Evolutionary conservation across 2,113 vertebrate species (phyloP).

Genomic region (Caranx ignobilis): DNA sequence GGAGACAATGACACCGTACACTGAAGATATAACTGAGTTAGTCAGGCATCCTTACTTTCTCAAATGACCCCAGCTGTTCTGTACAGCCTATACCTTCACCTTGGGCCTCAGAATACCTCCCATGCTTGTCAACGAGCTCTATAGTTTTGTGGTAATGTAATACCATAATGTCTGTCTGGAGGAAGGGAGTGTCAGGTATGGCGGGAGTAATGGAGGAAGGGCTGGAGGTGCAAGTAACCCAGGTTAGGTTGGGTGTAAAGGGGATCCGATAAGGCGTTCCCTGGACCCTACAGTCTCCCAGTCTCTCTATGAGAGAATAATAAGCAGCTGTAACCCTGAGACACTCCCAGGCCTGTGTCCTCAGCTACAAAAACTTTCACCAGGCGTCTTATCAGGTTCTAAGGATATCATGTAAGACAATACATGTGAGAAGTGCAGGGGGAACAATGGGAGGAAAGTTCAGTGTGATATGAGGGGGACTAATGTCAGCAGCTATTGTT

Average conservation of each 20-base stretch:
- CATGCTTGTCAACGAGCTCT: constrained; percentile 67
- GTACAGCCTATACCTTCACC: constrained; percentile 40
- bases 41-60: constrained; percentile 44
- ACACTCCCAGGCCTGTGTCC: constrained; percentile 81
- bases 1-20: constrained; percentile 36
- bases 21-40: constrained; percentile 28
- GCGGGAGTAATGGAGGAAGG: constrained; percentile 52
- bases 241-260: constrained; percentile 57
- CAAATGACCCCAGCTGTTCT: constrained; percentile 62
- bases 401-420: constrained; percentile 84
- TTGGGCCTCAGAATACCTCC: constrained; percentile 52
- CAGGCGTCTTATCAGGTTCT: constrained; percentile 81
- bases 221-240: constrained; percentile 63
- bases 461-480: constrained; percentile 78
- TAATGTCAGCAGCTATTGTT: constrained; percentile 80
- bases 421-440: constrained; percentile 84
- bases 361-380: constrained; percentile 70
- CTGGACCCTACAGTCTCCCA: constrained; percentile 61
- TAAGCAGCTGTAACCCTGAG: constrained; percentile 78
- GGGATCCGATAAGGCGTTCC: constrained; percentile 78
- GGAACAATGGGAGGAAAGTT: constrained; percentile 76
- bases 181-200: constrained; percentile 69
- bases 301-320: constrained; percentile 75
- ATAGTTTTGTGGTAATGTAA: constrained; percentile 77
- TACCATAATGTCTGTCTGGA: constrained; percentile 72